Conservation (phyloP, 2,888 invertebrate species). For the Zonitis immaculata region DNA sequence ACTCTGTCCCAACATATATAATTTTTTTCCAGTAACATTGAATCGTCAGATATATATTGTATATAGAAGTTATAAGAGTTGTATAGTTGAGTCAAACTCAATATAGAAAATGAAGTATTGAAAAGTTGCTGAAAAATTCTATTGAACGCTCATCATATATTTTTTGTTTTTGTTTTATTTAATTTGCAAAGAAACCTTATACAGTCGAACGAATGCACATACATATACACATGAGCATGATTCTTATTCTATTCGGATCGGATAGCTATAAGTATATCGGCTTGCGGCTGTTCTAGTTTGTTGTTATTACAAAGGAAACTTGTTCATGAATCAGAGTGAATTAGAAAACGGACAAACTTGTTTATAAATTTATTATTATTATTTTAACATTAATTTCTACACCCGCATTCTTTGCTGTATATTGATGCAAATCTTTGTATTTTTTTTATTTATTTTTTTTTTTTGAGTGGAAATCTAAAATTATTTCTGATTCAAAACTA, state of each 20-base stretch:
- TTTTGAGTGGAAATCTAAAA: too few species aligned
- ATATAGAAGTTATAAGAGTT: neutral
- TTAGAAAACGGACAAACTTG: slow-evolving; percentile 33
- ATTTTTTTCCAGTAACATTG: slow-evolving; percentile 1
- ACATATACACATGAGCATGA: neutral
- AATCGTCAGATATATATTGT: too few species aligned
- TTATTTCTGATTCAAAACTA: too few species aligned
- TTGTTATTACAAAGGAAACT: slow-evolving; percentile 8
- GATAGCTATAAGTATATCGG: neutral
- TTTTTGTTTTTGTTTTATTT: neutral
- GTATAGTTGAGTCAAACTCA: neutral
- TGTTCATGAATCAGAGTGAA: slow-evolving; percentile 34
- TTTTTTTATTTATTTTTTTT: too few species aligned
- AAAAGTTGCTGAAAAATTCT: neutral
- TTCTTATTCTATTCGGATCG: neutral
- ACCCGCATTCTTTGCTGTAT: slow-evolving; percentile 30
- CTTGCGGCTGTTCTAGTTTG: slow-evolving; percentile 1
- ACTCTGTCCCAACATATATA: slow-evolving; percentile 3
- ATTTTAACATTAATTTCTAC: slow-evolving; percentile 38
- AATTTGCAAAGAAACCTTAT: neutral
- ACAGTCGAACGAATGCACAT: neutral
- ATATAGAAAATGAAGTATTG: neutral
- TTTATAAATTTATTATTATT: too few species aligned
- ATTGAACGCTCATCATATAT: neutral
- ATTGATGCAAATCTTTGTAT: too few species aligned